A percentile compares a stretch with the other conserved stretches of the same genome.
Evolutionary conservation across 2,888 invertebrate genomes (phyloP).

Genomic region (Acanthopleura granulata): DNA sequence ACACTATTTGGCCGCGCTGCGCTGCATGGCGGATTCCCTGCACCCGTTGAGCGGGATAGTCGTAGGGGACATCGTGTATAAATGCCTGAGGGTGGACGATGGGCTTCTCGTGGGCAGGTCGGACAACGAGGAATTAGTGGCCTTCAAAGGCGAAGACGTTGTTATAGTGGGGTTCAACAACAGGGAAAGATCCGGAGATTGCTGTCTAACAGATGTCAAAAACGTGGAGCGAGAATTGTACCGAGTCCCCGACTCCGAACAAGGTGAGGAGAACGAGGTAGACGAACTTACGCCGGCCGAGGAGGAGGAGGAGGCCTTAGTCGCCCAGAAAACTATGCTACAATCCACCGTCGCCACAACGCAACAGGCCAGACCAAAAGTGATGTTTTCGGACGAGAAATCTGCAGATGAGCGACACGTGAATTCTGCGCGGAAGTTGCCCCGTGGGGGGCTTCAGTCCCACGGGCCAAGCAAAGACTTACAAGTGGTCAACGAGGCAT

Average conservation of each 20-base stretch:
- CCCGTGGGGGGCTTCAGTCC: neutral
- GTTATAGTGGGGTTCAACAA: neutral
- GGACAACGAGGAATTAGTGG: conserved; percentile 8
- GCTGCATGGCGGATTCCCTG: neutral
- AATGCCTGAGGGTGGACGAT: conserved; percentile 2
- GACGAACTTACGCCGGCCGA: neutral
- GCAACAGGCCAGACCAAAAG: neutral
- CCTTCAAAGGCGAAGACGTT: neutral
- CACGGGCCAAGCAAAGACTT: neutral
- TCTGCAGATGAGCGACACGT: neutral
- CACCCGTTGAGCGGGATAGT: neutral
- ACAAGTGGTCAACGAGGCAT: neutral
- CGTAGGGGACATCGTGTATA: neutral
- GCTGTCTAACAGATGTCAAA: conserved; percentile 10
- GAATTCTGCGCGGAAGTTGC: neutral
- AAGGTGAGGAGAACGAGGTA: neutral
- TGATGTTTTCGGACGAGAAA: neutral
- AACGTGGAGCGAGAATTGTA: neutral
- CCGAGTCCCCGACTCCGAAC: neutral
- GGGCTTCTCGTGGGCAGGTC: neutral
- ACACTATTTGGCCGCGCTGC: neutral
- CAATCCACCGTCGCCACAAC: neutral
- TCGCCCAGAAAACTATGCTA: neutral
- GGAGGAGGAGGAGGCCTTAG: neutral
- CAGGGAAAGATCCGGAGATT: neutral